A percentile compares a stretch with the other conserved stretches of the same genome.
Evolutionary conservation across 2,888 invertebrate species (phyloP).

Genomic region (Drosophila rubida): DNA sequence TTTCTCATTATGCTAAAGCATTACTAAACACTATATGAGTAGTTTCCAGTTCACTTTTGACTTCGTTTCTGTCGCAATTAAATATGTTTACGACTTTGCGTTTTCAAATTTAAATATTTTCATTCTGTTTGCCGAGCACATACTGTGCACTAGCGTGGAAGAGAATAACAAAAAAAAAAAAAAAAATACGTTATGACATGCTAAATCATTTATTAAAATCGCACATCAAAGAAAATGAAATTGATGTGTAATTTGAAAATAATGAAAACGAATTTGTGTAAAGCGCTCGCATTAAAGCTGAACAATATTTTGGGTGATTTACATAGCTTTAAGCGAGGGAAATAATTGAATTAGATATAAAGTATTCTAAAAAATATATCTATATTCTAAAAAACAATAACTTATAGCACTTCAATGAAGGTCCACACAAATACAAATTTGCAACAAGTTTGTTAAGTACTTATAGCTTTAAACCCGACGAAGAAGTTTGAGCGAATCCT

Average conservation of each 20-base stretch:
- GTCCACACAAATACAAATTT: too few species aligned
- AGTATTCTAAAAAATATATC: too few species aligned
- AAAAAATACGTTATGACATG: not conserved
- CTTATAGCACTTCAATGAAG: too few species aligned
- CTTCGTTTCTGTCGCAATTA: conserved; percentile 10
- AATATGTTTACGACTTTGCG: not conserved
- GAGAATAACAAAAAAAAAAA: not conserved
- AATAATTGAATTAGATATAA: not conserved
- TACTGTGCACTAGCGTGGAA: not conserved
- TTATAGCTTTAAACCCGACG: too few species aligned
- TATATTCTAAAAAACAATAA: too few species aligned
- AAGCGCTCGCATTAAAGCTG: not conserved
- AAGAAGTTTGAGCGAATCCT: too few species aligned
- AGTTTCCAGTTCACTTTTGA: conserved; percentile 11
- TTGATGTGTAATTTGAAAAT: not conserved
- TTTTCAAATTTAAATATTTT: conserved; percentile 1
- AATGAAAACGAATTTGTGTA: not conserved
- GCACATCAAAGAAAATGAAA: not conserved
- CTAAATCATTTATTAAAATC: conserved; percentile 5
- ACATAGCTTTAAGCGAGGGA: not conserved
- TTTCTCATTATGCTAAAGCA: conserved; percentile 29
- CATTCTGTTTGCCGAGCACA: conserved; percentile 10
- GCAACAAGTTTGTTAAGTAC: too few species aligned
- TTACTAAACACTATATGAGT: not conserved
- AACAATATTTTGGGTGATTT: not conserved